Evolutionary conservation across 1,140 invertebrate species (phyloP).

Genomic region (Drosophila mayri): DNA sequence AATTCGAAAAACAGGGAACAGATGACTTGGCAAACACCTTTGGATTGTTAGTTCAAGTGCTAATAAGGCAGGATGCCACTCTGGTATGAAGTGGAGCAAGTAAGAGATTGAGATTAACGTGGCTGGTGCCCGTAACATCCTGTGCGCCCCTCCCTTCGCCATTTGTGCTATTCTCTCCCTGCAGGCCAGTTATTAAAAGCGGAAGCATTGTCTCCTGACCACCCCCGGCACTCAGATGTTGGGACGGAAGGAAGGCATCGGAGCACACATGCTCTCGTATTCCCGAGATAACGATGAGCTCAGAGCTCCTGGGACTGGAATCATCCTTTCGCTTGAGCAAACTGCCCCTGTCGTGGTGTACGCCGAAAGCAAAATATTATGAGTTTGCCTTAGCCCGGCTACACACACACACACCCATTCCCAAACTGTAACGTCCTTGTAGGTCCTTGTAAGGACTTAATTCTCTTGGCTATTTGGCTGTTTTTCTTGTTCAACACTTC

Average conservation of each 20-base stretch:
- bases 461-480: constrained; percentile 10
- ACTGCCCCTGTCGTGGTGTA: constrained; percentile 32
- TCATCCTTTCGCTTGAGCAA: constrained; percentile 69
- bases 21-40: constrained; percentile 52
- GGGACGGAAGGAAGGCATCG: constrained; percentile 27
- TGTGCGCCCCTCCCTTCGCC: constrained; percentile 13
- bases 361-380: constrained; percentile 60
- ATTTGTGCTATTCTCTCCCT: background rate
- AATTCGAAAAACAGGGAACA: background rate
- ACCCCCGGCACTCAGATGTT: background rate
- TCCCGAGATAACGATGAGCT: constrained; percentile 27
- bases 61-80: constrained; percentile 49
- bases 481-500: constrained; percentile 9
- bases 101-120: constrained; percentile 67
- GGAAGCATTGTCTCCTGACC: constrained; percentile 58
- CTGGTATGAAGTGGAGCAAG: constrained; percentile 6
- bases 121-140: too few species aligned
- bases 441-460: constrained; percentile 6
- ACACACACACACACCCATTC: constrained; percentile 6
- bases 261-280: constrained; percentile 5
- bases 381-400: constrained; percentile 40
- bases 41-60: constrained; percentile 45
- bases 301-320: constrained; percentile 30
- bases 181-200: constrained; percentile 64
- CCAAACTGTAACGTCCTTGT: background rate